A percentile compares a stretch with the other conserved stretches of the same genome.
Conservation (phyloP, 1,140 invertebrate species). For the Pissodes strobi region DNA sequence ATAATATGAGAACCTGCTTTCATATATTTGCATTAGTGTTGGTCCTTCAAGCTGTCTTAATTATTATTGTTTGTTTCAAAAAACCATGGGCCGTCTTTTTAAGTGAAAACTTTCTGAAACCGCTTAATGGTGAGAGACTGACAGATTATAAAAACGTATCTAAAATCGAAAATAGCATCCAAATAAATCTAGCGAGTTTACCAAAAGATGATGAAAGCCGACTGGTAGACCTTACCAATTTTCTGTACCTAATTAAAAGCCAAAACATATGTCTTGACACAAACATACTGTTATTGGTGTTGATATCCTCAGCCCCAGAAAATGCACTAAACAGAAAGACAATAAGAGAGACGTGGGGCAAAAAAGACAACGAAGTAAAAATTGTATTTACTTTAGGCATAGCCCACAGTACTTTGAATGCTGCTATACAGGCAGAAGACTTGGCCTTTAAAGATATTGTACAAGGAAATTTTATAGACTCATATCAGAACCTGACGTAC, state of each 20-base stretch:
- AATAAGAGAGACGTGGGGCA: constrained; percentile 74
- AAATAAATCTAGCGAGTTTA: too few relatives aligned
- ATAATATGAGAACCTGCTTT: too few relatives aligned
- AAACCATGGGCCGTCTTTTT: too few relatives aligned
- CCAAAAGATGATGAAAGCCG: background rate
- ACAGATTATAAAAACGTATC: background rate
- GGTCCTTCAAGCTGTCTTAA: background rate
- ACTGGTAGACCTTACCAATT: background rate
- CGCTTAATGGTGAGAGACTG: background rate
- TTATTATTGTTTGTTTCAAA: too few relatives aligned
- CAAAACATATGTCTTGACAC: background rate
- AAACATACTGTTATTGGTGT: constrained; percentile 60
- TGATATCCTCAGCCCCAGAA: constrained; percentile 69
- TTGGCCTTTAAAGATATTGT: constrained; percentile 69
- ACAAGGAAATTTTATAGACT: constrained; percentile 77
- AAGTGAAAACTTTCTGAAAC: background rate
- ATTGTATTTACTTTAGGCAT: constrained; percentile 73
- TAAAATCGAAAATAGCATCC: too few relatives aligned
- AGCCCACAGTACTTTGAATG: constrained; percentile 53
- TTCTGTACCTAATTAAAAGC: background rate
- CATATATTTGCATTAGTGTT: too few relatives aligned
- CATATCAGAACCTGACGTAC: constrained; percentile 84
- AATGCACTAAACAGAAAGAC: constrained; percentile 64
- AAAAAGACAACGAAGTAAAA: constrained; percentile 42
- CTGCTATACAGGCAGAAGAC: constrained; percentile 64